Base-by-base conservation (phyloP, 2,888 invertebrate genomes). In the Dioctria linearis region DNA sequence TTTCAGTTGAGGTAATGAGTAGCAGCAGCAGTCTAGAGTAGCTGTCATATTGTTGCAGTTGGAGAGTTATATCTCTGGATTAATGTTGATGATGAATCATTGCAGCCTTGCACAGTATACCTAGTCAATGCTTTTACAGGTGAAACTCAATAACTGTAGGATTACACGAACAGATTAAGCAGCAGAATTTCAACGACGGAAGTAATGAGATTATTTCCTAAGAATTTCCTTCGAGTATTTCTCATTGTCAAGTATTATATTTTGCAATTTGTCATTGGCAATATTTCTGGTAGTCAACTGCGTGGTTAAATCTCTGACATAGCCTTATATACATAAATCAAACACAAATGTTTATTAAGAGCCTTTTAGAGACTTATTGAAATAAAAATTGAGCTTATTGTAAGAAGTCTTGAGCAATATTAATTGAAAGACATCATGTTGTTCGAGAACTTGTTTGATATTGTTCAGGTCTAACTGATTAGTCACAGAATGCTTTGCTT, bases 261-360 rank as follows among this genome's bases (percentile, higher is more conserved):
- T 73, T 73, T 57, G 73, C 42, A 73, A 73, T 73, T 73, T 73
- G 73, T 73, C 73, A 73, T 73, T 73, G 73, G 42, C 43, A 42
- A 25, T 13, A 57, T 59, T 57, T 54, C 9, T 73, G 57, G 73
- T 42, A 57, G 54, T 59, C 51, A 25, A 42, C n/a, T 73, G 42
- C 61, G 59, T 51, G 59, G 43, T 42, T 51, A 13, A 73, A 73
- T 73, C 59, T 42, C 57, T 73, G 57, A 13, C 69, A n/a, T n/a
- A 13, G 51, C 5, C 25, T 39, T 11, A 6, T n/a, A n/a, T 54
- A 54, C n/a, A n/a, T 25, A 25, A 25, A 25, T 25, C 54, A 54
- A 11, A n/a, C 9, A 11, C 54, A 8, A 54, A 11, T 46, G 9
- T 46, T 25, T 46, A 46, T 46, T 46, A 46, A 46, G 6, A 11